Evolutionary conservation across 2,797 vertebrate genomes (phyloP).

Genomic region (Nannoperca australis): DNA sequence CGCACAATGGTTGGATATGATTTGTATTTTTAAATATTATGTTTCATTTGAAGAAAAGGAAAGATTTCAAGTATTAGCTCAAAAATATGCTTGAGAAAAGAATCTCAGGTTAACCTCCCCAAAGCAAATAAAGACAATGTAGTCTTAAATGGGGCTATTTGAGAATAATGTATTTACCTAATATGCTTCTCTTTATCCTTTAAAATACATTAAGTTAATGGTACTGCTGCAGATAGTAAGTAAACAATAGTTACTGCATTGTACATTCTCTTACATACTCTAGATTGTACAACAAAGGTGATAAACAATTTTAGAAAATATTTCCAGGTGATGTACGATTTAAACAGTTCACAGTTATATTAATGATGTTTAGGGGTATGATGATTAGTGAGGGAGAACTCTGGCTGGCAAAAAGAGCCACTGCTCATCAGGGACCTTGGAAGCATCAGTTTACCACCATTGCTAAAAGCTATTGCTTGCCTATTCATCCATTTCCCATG

Average conservation of each 20-base stretch:
- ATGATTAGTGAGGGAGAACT: slow-evolving; percentile 57
- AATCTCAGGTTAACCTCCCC: neutral
- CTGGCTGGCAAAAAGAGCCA: slow-evolving; percentile 42
- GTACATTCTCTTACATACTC: slow-evolving; percentile 11
- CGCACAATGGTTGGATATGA: no score
- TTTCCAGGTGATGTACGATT: slow-evolving; percentile 23
- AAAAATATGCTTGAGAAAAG: neutral
- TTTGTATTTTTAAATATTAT: neutral
- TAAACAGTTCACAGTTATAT: slow-evolving; percentile 44
- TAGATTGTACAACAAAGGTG: slow-evolving; percentile 23
- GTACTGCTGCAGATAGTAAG: no score
- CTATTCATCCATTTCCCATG: slow-evolving; percentile 72
- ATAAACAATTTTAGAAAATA: slow-evolving; percentile 18
- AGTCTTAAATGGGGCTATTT: no score
- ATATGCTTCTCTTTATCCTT: neutral
- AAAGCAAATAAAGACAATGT: neutral
- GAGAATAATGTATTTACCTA: neutral
- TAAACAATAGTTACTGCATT: slow-evolving; percentile 2
- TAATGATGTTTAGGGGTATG: slow-evolving; percentile 57
- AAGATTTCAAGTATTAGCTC: neutral
- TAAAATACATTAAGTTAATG: neutral
- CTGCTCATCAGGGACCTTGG: slow-evolving; percentile 58
- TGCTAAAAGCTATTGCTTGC: slow-evolving; percentile 62
- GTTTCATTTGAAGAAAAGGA: neutral
- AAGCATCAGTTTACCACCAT: slow-evolving; percentile 54